Conservation (phyloP, 1,140 invertebrate species). For the Drosophila obscura region DNA sequence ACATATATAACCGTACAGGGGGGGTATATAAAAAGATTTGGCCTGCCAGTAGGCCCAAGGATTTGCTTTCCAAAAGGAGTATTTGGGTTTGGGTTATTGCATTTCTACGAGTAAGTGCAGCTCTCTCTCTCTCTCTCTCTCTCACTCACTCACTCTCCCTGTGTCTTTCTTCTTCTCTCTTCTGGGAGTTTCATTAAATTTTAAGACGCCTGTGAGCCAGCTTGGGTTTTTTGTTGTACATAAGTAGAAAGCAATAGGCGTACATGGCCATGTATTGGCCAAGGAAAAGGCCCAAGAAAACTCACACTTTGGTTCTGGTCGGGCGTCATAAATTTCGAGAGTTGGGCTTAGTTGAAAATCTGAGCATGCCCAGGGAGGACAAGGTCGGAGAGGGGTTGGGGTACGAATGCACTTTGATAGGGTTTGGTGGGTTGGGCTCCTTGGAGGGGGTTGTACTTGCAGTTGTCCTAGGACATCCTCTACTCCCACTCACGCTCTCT, state of each 20-base stretch:
- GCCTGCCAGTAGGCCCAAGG: constrained; percentile 47
- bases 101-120: no score
- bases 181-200: constrained; percentile 76
- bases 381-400: not conserved
- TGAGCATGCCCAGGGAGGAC: constrained; percentile 24
- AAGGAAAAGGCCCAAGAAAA: constrained; percentile 72
- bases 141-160: not conserved
- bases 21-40: constrained; percentile 48
- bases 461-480: not conserved
- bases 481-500: not conserved
- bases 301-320: constrained; percentile 52
- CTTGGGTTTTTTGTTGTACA: constrained; percentile 74
- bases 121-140: constrained; percentile 25
- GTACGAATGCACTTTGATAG: constrained; percentile 39
- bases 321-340: constrained; percentile 51
- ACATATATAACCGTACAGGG: constrained; percentile 6
- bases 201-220: constrained; percentile 67
- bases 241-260: constrained; percentile 22
- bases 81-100: constrained; percentile 8
- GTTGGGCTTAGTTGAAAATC: constrained; percentile 40
- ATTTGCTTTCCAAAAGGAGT: constrained; percentile 45
- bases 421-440: constrained; percentile 13
- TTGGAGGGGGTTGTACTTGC: constrained; percentile 41
- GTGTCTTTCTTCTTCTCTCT: constrained; percentile 5
- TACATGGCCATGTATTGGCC: constrained; percentile 63